Percentiles rank a stretch among this genome's conserved stretches.
Evolutionary conservation across 2,888 invertebrate genomes (phyloP).

Genomic region (Tipula helvola): DNA sequence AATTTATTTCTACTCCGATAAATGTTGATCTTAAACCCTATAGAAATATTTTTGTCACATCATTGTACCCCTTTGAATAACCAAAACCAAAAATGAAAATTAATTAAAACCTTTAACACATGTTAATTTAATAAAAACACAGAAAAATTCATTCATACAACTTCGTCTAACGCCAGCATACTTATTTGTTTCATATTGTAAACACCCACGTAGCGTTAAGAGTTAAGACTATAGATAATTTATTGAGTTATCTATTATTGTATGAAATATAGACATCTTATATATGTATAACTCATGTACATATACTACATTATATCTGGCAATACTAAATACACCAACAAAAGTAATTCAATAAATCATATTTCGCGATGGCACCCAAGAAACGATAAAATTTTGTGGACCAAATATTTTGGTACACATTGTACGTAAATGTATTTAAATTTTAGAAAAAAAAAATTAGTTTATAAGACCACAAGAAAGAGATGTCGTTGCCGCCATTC

Average conservation of each 20-base stretch:
- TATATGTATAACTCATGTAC: neutral
- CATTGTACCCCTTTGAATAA: too few species aligned
- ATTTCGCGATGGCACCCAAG: neutral
- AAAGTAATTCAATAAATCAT: neutral
- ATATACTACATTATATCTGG: too few species aligned
- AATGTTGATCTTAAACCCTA: too few species aligned
- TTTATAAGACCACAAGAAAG: neutral
- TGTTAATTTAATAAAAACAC: neutral
- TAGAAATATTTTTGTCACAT: too few species aligned
- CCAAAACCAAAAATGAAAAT: neutral
- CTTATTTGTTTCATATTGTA: neutral
- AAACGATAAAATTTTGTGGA: neutral
- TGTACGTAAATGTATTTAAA: neutral
- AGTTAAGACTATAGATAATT: neutral
- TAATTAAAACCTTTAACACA: neutral
- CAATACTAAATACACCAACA: neutral
- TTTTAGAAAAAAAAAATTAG: neutral
- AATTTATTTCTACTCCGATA: too few species aligned
- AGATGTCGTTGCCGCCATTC: neutral
- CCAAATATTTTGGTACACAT: neutral
- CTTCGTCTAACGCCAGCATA: neutral
- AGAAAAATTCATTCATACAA: neutral
- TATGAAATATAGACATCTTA: neutral
- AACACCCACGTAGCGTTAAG: neutral
- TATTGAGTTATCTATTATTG: neutral